phyloP scores from a whole-genome alignment of 2,797 vertebrate species.

The Gila robusta region DNA sequence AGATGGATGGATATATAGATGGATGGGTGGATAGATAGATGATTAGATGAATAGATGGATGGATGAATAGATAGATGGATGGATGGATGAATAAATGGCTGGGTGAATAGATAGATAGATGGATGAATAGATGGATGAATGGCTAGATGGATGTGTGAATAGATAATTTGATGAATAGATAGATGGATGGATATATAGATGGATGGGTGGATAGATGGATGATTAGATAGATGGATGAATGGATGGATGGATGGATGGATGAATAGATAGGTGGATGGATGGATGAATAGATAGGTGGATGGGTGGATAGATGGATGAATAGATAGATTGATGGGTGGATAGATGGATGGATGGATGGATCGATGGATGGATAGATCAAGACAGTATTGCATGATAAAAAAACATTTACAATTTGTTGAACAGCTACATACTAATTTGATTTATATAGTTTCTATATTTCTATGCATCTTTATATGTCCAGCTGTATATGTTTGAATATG shows the following conservation, averaged over 20 bases:
- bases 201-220: fast-evolving
- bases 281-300: fast-evolving
- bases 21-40: too few species aligned
- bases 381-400: background rate
- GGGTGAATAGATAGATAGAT: fast-evolving
- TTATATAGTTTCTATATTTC: background rate
- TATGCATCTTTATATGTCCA: background rate
- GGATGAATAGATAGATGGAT: fast-evolving
- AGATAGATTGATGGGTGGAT: fast-evolving
- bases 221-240: fast-evolving
- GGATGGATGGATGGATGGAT: background rate
- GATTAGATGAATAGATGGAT: too few species aligned
- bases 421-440: background rate
- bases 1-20: fast-evolving
- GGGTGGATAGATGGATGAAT: fast-evolving
- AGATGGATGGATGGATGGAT: background rate
- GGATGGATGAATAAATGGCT: fast-evolving
- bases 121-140: fast-evolving
- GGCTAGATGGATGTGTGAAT: fast-evolving
- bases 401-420: background rate
- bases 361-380: background rate
- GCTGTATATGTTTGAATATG: background rate
- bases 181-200: fast-evolving
- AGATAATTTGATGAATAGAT: fast-evolving
- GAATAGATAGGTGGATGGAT: fast-evolving